Base-by-base conservation (phyloP, 2,797 vertebrate species). In the Saxicola maurus region DNA sequence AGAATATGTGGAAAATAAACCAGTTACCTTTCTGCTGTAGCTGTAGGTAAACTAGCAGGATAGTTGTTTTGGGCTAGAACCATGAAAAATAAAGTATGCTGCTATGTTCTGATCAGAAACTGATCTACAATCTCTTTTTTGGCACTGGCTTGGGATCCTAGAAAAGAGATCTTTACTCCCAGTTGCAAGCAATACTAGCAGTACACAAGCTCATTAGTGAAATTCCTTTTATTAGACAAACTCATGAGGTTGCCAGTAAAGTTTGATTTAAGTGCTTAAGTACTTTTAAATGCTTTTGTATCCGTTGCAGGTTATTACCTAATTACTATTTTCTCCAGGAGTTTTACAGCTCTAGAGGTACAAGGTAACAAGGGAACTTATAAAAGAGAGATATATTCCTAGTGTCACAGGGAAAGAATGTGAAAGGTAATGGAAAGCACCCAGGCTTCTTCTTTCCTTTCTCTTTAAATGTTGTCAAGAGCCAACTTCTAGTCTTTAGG, bases 271-370 rank as follows among this genome's bases (percentile, higher is more conserved):
- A 56, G 78, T 5, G 33, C 72, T 80, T 62, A 75, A 87, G 56
- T n/a, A 60, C n/a, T 82, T 40, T 67, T 86, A 87, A 86, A 90
- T 88, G 48, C 33, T 77, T 89, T 90, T 89, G 38, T 77, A 62
- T 75, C 38, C 69, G 21, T 76, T 74, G 59, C 27, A 24, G 67
- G 46, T 30, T 80, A 80, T 78, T 88, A 61, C 57, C 38, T 60
- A 87, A 89, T 76, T 73, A 55, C 31, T 79, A 9, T 84, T 72
- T 93, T 94, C 18, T 61, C 45, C 46, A 66, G 40, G 43, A 74
- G 27, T 69, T 91, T 64, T 73, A 38, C 77, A 76, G 18, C 38
- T 35, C 14, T 55, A 75, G 16, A 65, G 38, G 46, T 72, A 62
- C 17, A 11, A 89, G 20, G 46, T 91, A 78, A 89, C 69, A 82